Evolutionary conservation across 2,797 vertebrate species (phyloP).

Genomic region (Lepilemur ruficaudatus): DNA sequence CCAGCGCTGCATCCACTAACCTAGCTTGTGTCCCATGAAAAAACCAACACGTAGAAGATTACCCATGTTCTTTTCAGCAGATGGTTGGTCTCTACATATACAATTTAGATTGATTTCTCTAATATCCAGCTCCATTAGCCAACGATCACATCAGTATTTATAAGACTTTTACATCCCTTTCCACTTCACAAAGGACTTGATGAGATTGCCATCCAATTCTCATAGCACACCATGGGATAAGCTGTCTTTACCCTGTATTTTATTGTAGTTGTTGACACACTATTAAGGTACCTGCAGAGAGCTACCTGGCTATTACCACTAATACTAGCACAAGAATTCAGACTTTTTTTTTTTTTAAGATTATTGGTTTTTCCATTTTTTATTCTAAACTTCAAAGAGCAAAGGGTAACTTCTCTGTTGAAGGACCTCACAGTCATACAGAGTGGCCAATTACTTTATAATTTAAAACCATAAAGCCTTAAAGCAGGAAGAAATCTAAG

Average conservation of each 20-base stretch:
- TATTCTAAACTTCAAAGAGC: constrained; percentile 6
- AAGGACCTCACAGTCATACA: neutral
- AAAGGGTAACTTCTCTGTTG: neutral
- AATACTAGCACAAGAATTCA: neutral
- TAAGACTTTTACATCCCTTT: neutral
- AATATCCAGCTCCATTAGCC: neutral
- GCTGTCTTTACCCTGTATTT: neutral
- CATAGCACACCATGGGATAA: neutral
- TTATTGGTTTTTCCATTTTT: neutral
- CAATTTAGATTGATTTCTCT: constrained; percentile 5
- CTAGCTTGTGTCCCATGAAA: neutral
- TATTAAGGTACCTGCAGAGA: neutral
- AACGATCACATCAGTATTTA: neutral
- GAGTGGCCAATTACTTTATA: neutral
- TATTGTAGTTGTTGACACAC: neutral
- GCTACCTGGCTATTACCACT: neutral
- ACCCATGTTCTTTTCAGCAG: neutral
- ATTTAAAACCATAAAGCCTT: constrained; percentile 27
- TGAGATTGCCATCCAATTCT: neutral
- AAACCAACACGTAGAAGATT: neutral
- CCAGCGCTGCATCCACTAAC: rapidly evolving
- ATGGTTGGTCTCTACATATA: neutral
- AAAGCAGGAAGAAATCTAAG: neutral
- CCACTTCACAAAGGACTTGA: neutral
- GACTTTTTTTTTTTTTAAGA: neutral